Percentiles rank a stretch among this genome's conserved stretches.
Conservation (phyloP, 2,113 vertebrate genomes). For the Syngnathus floridae region DNA sequence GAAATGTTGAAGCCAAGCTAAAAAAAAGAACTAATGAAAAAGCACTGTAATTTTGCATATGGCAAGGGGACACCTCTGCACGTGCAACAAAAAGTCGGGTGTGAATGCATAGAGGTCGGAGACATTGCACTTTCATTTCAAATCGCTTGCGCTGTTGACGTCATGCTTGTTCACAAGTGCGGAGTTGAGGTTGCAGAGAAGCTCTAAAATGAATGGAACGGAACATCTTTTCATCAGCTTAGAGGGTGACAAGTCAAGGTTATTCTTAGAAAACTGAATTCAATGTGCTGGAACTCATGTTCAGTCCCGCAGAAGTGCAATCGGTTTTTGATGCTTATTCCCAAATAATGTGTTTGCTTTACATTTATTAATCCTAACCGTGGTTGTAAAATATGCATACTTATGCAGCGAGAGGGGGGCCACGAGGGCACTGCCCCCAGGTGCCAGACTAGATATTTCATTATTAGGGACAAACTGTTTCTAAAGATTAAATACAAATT, state of each 20-base stretch:
- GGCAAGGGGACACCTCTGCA: constrained; percentile 20
- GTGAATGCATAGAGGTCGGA: constrained; percentile 29
- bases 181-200: constrained; percentile 21
- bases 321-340: constrained; percentile 4
- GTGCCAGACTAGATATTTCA: too few relatives aligned
- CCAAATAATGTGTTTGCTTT: constrained; percentile 1
- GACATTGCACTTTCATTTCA: constrained; percentile 46
- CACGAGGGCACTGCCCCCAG: too few relatives aligned
- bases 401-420: too few relatives aligned
- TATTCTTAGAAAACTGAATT: constrained; percentile 27
- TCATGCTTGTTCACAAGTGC: constrained; percentile 51
- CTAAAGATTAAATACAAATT: too few relatives aligned
- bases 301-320: constrained; percentile 15
- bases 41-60: neutral
- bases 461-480: too few relatives aligned
- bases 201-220: constrained; percentile 30
- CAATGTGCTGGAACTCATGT: neutral
- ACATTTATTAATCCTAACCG: constrained; percentile 12
- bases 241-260: constrained; percentile 40
- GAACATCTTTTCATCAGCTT: constrained; percentile 41
- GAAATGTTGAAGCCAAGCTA: neutral
- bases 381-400: constrained; percentile 7
- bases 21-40: neutral
- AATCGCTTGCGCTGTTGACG: constrained; percentile 29
- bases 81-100: constrained; percentile 15